Evolutionary conservation across 2,797 vertebrate genomes (phyloP), one percentile per base, ranked within the genome.

Genomic region (Esox masquinongy): DNA sequence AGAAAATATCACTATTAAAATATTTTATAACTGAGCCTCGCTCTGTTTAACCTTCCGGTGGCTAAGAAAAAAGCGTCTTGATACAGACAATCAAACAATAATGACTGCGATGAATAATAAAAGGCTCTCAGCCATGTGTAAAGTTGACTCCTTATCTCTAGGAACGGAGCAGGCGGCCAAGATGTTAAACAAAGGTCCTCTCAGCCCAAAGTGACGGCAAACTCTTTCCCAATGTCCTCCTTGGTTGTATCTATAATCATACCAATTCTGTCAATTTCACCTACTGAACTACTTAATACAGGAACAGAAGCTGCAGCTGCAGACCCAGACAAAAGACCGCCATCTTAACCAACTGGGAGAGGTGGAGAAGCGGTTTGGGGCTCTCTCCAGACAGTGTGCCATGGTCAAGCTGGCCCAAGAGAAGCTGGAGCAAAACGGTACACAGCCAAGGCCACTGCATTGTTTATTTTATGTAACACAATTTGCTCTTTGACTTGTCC

Each of bases 341-440:
- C 93, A 97, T 86, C 89, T 96, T 70, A 97, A 92, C 81, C 97
- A 97, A 79, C 84, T 98, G 79, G 95, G 89, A 72, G 96, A 98
- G 88, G 91, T 96, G 80, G 97, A 98, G 88, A 97, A 91, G 82
- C 95, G 93, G 61, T 87, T 93, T 51, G 63, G 64, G 4, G 68
- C 70, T 24, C 64, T 94, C 59, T 92, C 89, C 24, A 85, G 84
- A 82, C 95, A 98, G 82, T 97, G 95, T 88, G 90, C 91, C 80
- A 14, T 82, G 34, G 72, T 98, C 75, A 97, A 95, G 88, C 93
- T 93, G 76, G 92, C 89, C 70, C 96, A 98, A 74, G 92, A 90
- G 84, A 74, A 85, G 91, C 92, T 98, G n/a, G 94, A 97, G 83
- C 94, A 95, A 73, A 96, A 95, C 73, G 97, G 97, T 98, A 95